Evolutionary conservation across 1,140 invertebrate genomes (phyloP).

Genomic region (Dreissena rostriformis): DNA sequence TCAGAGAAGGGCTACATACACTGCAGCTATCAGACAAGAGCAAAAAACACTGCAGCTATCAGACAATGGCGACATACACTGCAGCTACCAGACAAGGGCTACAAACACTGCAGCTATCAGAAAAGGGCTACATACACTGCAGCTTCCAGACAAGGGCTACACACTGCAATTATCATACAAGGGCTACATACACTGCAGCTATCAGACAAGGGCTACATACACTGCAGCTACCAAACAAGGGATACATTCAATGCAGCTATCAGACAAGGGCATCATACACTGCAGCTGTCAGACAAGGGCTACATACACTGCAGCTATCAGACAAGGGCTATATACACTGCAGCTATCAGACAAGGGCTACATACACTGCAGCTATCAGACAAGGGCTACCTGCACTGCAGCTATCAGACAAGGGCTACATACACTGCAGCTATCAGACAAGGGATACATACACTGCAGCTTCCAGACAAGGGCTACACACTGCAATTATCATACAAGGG

Average conservation of each 20-base stretch:
- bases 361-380: neutral
- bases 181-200: too few relatives aligned
- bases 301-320: neutral
- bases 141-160: constrained; percentile 37
- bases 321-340: constrained; percentile 85
- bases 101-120: constrained; percentile 88
- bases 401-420: too few relatives aligned
- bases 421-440: neutral
- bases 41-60: constrained; percentile 88
- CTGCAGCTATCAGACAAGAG: neutral
- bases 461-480: too few relatives aligned
- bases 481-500: neutral
- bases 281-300: constrained; percentile 78
- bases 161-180: constrained; percentile 86
- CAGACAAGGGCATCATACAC: constrained; percentile 84
- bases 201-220: constrained; percentile 83
- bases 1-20: too few relatives aligned
- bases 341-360: too few relatives aligned
- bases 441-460: constrained; percentile 87
- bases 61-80: too few relatives aligned
- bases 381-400: constrained; percentile 85
- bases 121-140: too few relatives aligned
- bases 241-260: neutral
- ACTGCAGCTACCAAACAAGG: constrained; percentile 82
- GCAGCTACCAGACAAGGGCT: neutral